These are phyloP conservation scores for Tragelaphus strepsiceros DNA, from an alignment of 2,113 vertebrate genomes.

Conservation along the genomic window DNA sequence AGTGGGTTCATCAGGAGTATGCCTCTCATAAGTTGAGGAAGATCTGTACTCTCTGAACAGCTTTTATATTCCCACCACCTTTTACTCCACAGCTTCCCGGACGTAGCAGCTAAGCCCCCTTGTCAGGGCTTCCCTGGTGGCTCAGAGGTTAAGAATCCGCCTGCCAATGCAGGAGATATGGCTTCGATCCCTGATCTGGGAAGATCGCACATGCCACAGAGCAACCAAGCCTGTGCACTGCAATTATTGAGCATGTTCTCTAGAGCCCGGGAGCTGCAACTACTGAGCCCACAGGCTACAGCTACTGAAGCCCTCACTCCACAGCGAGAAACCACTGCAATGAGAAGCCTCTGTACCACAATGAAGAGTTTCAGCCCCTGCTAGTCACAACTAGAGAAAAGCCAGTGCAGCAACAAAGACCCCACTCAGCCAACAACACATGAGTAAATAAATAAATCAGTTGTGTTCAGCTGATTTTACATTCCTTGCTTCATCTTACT, in stretches of 20 bases:
- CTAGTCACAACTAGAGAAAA: background rate
- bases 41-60: background rate
- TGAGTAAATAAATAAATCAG: background rate
- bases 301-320: background rate
- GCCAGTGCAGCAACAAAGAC: background rate
- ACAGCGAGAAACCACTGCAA: accelerated
- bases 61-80: background rate
- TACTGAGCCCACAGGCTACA: background rate
- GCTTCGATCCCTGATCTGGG: background rate
- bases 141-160: background rate
- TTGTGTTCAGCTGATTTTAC: background rate
- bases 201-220: background rate
- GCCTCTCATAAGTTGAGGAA: background rate
- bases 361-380: background rate
- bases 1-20: background rate
- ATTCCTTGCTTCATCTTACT: too few species aligned
- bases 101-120: background rate
- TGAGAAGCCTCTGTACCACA: background rate
- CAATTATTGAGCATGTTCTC: background rate
- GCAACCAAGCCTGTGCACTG: accelerated
- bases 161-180: background rate
- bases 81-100: background rate
- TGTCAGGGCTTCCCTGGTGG: background rate
- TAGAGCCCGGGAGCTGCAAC: background rate
- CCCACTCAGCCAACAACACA: background rate